phyloP scores from a whole-genome alignment of 2,797 vertebrate genomes.

The Selene dorsalis region DNA sequence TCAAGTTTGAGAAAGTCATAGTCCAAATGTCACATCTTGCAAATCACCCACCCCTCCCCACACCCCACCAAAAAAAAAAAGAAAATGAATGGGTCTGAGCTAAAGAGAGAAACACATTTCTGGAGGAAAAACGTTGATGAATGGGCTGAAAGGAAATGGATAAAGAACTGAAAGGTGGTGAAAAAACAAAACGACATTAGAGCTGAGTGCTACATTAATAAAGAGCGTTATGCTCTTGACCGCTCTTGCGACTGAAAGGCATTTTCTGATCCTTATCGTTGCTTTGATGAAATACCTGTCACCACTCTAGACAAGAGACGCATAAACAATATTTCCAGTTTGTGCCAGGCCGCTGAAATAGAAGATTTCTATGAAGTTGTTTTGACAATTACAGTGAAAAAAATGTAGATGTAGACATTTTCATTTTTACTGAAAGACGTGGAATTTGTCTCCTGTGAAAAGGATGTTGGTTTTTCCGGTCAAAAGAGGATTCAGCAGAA shows the following conservation, averaged over 20 bases:
- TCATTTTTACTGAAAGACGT: not conserved
- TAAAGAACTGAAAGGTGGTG: constrained; percentile 39
- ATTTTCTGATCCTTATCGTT: constrained; percentile 63
- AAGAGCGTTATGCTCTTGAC: constrained; percentile 61
- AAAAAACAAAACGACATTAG: constrained; percentile 67
- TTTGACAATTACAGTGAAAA: constrained; percentile 6
- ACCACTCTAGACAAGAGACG: constrained; percentile 29
- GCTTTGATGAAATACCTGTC: constrained; percentile 73
- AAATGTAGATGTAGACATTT: not conserved
- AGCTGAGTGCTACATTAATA: constrained; percentile 71
- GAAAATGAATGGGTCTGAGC: constrained; percentile 31
- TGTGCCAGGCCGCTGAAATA: constrained; percentile 14
- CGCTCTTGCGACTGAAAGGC: constrained; percentile 56
- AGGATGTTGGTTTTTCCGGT: not conserved
- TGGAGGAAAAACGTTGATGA: constrained; percentile 55
- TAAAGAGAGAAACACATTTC: constrained; percentile 42
- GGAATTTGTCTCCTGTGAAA: not conserved
- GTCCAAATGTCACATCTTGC: constrained; percentile 17
- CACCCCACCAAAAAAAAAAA: constrained; percentile 24
- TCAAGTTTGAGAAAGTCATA: constrained; percentile 30
- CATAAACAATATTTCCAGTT: constrained; percentile 31
- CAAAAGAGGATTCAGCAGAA: not conserved
- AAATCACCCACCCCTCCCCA: no score
- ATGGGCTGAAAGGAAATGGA: constrained; percentile 56
- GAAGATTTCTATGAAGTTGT: constrained; percentile 12